Percentiles rank a stretch among this genome's conserved stretches.
phyloP scores from a whole-genome alignment of 2,113 vertebrate species.

The Macheiramphus alcinus region DNA sequence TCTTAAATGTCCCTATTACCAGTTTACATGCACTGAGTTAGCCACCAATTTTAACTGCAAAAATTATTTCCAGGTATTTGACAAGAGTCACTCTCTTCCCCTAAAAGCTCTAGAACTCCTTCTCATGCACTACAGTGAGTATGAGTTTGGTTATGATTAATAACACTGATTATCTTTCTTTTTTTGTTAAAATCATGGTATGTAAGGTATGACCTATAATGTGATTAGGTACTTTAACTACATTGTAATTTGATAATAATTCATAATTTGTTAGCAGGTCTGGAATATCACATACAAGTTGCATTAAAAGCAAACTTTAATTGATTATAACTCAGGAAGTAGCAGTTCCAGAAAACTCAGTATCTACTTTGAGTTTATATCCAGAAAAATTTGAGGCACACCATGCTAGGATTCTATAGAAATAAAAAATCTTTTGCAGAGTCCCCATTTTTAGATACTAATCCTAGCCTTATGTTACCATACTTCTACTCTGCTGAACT shows the following conservation, averaged over 20 bases:
- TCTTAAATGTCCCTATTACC: neutral
- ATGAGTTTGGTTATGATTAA: neutral
- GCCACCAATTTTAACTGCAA: neutral
- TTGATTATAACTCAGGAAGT: neutral
- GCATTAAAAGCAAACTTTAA: neutral
- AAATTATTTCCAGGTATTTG: neutral
- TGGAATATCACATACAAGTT: neutral
- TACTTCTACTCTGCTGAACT: neutral
- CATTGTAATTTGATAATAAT: neutral
- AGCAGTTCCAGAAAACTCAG: neutral
- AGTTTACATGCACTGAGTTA: neutral
- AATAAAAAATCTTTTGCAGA: neutral
- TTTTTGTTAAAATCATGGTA: neutral
- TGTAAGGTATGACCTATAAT: neutral
- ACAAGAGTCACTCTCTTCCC: neutral
- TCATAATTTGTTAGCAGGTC: neutral
- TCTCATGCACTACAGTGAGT: neutral
- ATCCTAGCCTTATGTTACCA: accelerated
- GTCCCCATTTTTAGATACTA: neutral
- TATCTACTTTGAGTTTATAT: neutral
- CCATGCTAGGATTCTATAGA: neutral
- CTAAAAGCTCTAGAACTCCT: neutral
- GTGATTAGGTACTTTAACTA: neutral
- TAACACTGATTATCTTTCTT: neutral
- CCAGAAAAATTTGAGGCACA: neutral